phyloP scores from a whole-genome alignment of 2,113 vertebrate species.

The Mormoops blainvillei region DNA sequence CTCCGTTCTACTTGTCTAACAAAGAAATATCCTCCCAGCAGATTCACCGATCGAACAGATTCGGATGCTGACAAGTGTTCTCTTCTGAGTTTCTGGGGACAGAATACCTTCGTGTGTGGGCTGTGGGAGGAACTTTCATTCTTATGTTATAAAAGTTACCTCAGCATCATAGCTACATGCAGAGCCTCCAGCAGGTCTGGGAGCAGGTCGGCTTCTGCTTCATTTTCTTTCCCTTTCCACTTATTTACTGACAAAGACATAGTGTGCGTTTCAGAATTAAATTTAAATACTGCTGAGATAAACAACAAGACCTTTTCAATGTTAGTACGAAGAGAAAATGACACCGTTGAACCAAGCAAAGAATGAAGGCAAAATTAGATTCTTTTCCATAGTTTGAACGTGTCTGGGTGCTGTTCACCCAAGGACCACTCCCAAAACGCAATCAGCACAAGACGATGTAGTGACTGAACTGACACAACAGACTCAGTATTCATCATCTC shows the following conservation, averaged over 20 bases:
- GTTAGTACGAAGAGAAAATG: slow-evolving; percentile 26
- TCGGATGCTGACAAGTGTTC: neutral
- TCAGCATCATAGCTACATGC: accelerated
- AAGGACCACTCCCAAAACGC: neutral
- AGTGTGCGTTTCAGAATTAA: neutral
- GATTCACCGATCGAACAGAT: neutral
- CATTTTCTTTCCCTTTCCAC: neutral
- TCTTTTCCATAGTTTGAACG: neutral
- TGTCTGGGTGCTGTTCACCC: neutral
- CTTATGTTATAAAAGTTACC: neutral
- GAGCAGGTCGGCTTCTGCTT: neutral
- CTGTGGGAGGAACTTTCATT: neutral
- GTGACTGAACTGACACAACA: neutral
- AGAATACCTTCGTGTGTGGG: neutral
- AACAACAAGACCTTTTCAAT: slow-evolving; percentile 53
- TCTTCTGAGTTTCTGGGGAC: neutral
- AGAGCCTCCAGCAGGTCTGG: neutral
- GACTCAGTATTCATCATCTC: neutral
- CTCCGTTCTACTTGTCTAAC: neutral
- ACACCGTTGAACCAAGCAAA: neutral
- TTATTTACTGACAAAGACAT: neutral
- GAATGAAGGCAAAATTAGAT: neutral
- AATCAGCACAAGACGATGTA: neutral
- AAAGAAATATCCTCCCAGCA: neutral
- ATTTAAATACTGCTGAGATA: slow-evolving; percentile 8